These are phyloP conservation scores for Mormyrus iriodes DNA, from an alignment of 2,113 vertebrate species.

Conservation along the genomic window DNA sequence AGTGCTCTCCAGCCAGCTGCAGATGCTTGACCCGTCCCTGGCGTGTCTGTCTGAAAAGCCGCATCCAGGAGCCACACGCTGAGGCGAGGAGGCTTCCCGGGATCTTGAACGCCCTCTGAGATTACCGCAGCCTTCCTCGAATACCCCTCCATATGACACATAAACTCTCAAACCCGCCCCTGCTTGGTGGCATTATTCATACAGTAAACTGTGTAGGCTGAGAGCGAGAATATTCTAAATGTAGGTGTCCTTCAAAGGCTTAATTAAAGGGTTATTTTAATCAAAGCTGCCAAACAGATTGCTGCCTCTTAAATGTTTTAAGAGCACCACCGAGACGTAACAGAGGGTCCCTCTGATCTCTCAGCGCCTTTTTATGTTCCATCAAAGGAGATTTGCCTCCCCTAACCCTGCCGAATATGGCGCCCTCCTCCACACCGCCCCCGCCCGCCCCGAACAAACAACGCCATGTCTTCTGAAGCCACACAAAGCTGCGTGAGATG, in stretches of 20 bases:
- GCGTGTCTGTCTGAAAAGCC: background rate
- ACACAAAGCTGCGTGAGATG: background rate
- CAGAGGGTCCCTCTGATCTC: slow-evolving; percentile 5
- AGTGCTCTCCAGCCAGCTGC: background rate
- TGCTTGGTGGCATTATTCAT: background rate
- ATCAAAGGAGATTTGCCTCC: background rate
- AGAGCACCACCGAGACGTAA: background rate
- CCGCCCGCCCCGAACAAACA: background rate
- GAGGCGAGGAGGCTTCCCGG: background rate
- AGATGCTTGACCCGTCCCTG: background rate
- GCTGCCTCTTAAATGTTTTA: slow-evolving; percentile 4
- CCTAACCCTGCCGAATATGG: background rate
- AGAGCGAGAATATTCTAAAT: background rate
- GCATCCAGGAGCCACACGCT: background rate
- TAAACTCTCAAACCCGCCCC: background rate
- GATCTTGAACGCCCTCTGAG: background rate
- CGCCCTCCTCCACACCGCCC: background rate
- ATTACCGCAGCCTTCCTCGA: background rate
- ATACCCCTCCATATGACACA: background rate
- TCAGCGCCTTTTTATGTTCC: background rate
- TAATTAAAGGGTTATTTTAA: slow-evolving; percentile 17
- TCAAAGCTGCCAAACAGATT: background rate
- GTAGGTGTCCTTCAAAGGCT: background rate
- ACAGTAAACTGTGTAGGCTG: background rate
- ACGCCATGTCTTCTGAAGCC: background rate